These are phyloP conservation scores for Gryon sp. DNA, from an alignment of 1,140 invertebrate species.

Conservation along the genomic window DNA sequence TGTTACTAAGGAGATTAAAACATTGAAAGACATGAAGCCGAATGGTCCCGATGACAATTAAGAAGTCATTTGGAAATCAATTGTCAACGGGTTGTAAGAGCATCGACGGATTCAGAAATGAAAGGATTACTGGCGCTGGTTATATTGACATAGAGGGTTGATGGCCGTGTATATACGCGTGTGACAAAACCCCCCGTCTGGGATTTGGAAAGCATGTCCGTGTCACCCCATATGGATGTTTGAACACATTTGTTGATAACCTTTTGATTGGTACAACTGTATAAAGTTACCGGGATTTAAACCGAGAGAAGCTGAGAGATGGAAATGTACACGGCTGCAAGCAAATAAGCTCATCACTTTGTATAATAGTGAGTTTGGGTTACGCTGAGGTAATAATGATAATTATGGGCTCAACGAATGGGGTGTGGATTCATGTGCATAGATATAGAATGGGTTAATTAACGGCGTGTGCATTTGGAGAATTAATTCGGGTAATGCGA, in stretches of 20 bases:
- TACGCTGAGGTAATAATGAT: conserved; percentile 35
- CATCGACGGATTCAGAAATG: conserved; percentile 64
- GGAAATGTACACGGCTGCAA: conserved; percentile 9
- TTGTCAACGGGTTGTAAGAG: conserved; percentile 73
- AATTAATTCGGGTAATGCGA: too few species aligned
- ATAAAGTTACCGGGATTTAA: conserved; percentile 71
- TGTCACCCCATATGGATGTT: conserved; percentile 78
- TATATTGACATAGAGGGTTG: conserved; percentile 74
- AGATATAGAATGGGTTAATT: conserved; percentile 1
- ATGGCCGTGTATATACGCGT: conserved; percentile 41
- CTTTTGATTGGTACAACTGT: conserved; percentile 70
- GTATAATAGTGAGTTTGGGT: conserved; percentile 37
- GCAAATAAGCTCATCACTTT: conserved; percentile 44
- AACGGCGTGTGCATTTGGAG: too few species aligned
- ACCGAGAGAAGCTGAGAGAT: conserved; percentile 1
- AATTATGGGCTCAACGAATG: conserved; percentile 17
- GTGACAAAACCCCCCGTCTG: conserved; percentile 34
- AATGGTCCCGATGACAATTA: conserved; percentile 67
- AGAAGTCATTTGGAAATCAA: conserved; percentile 74
- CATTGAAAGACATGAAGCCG: conserved; percentile 36
- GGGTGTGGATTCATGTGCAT: conserved; percentile 21
- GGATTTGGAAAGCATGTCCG: conserved; percentile 54
- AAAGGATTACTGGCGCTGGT: conserved; percentile 76
- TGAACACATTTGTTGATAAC: conserved; percentile 79
- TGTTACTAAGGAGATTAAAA: conserved; percentile 36